Evolutionary conservation across 2,888 invertebrate species (phyloP), one percentile per base, ranked within the genome.

Genomic region (Anagyrus pseudococci): DNA sequence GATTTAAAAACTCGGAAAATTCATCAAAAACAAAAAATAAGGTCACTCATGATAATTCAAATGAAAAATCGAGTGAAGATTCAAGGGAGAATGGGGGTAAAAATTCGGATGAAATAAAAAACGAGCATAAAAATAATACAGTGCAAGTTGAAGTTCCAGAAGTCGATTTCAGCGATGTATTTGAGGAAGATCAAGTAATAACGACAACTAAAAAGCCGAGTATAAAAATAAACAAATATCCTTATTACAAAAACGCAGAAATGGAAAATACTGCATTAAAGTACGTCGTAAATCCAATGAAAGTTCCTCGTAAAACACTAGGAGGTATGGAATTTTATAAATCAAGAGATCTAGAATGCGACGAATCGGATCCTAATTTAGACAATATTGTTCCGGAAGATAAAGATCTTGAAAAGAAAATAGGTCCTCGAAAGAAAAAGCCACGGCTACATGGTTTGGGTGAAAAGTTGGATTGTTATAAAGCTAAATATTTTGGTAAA

Each of bases 321-420:
- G 87, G 87, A n/a, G 85, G 87, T 13, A 86, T 89, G 74, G 87
- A 89, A 62, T 91, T 92, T 79, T 92, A 92, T 71, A 85, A 88
- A 64, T 88, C 89, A 0, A 84, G 87, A 59, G 79, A 82, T 54
- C 64, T 67, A 13, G 69, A 76, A 7, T 83, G 83, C 65, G 77
- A 77, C 6, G 82, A 82, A n/a, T 73, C 77, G 20, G 75, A 76
- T 68, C 78, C 71, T 0, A 68, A 74, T 63, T 66, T 80, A 23
- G 71, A 74, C n/a, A 55, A 72, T 47, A 72, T 77, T 1, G 62
- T 75, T 0, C 80, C 82, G 1, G 65, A 75, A 19, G 73, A 77
- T 47, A 76, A 80, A 26, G 70, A 75, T 47, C 71, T 76, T 0
- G 58, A 64, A 0, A 68, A 75, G 0, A 74, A 79, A 37, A 70